A percentile compares a stretch with the other conserved stretches of the same genome.
These are phyloP conservation scores for Merluccius polli DNA, from an alignment of 2,797 vertebrate species.

Conservation along the genomic window DNA sequence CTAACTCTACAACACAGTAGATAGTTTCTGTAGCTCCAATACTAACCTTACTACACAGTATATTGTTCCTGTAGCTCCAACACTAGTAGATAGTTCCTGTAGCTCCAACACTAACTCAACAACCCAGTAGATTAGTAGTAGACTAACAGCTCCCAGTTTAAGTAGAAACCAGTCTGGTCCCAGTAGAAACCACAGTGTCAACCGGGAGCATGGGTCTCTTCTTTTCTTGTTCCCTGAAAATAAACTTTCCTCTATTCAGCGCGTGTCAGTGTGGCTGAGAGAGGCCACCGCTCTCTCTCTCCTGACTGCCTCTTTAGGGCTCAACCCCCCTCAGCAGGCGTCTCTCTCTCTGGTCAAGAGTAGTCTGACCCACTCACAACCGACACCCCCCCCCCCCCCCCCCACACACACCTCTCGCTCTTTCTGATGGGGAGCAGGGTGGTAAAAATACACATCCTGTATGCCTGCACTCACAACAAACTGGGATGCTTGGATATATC, in stretches of 20 bases:
- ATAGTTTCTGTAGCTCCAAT: neutral
- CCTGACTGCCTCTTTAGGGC: neutral
- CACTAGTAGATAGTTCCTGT: too few species aligned
- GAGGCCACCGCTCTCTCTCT: neutral
- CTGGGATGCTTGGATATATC: too few species aligned
- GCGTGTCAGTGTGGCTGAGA: neutral
- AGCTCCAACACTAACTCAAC: too few species aligned
- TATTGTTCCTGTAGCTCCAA: too few species aligned
- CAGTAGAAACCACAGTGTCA: neutral
- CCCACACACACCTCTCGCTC: too few species aligned
- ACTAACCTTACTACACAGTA: too few species aligned
- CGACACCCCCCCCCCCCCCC: neutral
- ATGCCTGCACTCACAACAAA: neutral
- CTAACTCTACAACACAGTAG: neutral
- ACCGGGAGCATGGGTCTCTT: neutral
- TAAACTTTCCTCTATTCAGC: too few species aligned
- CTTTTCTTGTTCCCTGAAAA: neutral
- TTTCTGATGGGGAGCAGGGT: neutral
- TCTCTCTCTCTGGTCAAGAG: too few species aligned
- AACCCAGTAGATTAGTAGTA: too few species aligned
- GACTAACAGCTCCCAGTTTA: slow-evolving; percentile 1
- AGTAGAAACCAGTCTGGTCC: neutral
- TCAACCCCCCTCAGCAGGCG: neutral
- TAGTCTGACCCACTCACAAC: neutral
- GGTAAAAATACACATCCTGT: slow-evolving; percentile 1